Conservation (phyloP, 2,888 invertebrate species). For the Aspidiotus destructor region DNA sequence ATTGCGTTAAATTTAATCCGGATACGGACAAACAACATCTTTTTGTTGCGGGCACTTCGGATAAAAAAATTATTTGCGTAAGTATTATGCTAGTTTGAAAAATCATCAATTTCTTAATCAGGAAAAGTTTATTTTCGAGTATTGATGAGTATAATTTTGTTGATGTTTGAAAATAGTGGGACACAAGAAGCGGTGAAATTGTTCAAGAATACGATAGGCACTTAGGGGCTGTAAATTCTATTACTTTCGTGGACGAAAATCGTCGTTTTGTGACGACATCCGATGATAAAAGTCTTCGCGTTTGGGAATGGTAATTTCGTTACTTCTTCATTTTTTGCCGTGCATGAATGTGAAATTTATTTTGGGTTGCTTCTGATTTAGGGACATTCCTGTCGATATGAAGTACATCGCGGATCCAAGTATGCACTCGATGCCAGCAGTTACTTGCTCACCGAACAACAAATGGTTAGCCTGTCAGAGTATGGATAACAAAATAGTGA, state of each 20-base stretch:
- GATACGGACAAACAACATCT: constrained; percentile 94
- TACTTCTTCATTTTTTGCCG: background rate
- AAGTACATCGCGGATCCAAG: constrained; percentile 99
- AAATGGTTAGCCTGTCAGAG: constrained; percentile 99
- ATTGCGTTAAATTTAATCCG: constrained; percentile 96
- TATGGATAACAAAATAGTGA: constrained; percentile 97
- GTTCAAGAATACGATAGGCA: constrained; percentile 98
- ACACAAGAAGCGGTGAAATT: constrained; percentile 84
- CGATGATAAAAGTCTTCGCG: constrained; percentile 95
- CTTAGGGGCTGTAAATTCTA: constrained; percentile 95
- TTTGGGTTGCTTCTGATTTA: constrained; percentile 36
- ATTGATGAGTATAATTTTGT: background rate
- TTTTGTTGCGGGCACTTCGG: constrained; percentile 96
- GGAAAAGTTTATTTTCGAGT: background rate
- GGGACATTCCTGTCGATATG: constrained; percentile 95
- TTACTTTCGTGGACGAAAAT: constrained; percentile 98
- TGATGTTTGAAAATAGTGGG: constrained; percentile 62
- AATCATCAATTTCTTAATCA: background rate
- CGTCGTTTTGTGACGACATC: constrained; percentile 96
- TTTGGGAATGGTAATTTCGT: constrained; percentile 83
- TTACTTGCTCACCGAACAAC: constrained; percentile 88
- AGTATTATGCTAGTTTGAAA: constrained; percentile 42
- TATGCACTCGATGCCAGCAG: constrained; percentile 98
- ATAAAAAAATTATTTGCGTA: constrained; percentile 98
- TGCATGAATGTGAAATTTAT: constrained; percentile 20